phyloP scores from a whole-genome alignment of 2,888 invertebrate genomes.

The Xestia c-nigrum region DNA sequence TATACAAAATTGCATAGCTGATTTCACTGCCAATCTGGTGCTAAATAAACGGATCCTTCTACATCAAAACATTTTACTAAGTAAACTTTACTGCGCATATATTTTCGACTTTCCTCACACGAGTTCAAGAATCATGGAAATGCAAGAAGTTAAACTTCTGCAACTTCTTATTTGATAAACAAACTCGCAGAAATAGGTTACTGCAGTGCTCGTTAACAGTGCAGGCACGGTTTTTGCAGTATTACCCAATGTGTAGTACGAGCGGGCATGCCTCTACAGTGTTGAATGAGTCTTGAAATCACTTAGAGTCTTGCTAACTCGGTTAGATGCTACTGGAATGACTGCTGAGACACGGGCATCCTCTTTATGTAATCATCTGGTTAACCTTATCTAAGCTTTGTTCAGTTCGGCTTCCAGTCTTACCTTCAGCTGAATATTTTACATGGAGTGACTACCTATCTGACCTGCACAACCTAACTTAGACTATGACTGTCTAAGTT shows the following conservation, averaged over 20 bases:
- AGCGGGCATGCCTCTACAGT: background rate
- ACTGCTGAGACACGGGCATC: background rate
- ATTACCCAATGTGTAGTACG: conserved; percentile 35
- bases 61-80: background rate
- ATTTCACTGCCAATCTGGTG: background rate
- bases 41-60: no score
- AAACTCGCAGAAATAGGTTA: conserved; percentile 64
- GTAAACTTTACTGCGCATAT: no score
- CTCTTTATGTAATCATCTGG: background rate
- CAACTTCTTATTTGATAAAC: conserved; percentile 16
- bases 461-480: no score
- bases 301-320: background rate
- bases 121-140: background rate
- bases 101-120: background rate
- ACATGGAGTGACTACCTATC: no score
- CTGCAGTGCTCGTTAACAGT: conserved; percentile 61
- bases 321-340: background rate
- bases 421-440: no score
- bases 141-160: conserved; percentile 44
- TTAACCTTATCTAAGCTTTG: no score
- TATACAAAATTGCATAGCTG: background rate
- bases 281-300: conserved; percentile 2
- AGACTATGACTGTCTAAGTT: no score
- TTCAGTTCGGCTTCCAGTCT: no score
- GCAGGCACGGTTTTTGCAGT: conserved; percentile 54